Evolutionary conservation across 2,888 invertebrate genomes (phyloP), one percentile per base, ranked within the genome.

Genomic region (Gymnoscelis rufifasciata): DNA sequence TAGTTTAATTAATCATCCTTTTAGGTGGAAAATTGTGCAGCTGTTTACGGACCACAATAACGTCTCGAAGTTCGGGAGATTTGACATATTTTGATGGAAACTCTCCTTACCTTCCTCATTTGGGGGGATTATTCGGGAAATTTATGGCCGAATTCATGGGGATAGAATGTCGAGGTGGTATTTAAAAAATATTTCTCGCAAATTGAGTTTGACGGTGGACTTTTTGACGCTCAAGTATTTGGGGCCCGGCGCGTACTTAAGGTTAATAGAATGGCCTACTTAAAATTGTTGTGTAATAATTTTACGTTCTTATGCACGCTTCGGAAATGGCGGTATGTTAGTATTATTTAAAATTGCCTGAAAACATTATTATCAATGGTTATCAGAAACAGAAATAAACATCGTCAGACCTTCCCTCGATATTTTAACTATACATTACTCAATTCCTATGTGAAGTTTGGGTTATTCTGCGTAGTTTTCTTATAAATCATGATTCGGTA

Each of bases 1-100:
- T 69, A 66, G 68, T 72, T 68, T 82, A 83, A 83, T 84, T 81
- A 83, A 83, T 83, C 81, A 83, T 67, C 67, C 68, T 66, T 51
- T 64, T 69, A 68, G 66, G 71, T 70, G 78, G 81, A 80, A 83
- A 83, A 84, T 77, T 57, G 50, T 51, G 52, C 57, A 57, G 82
- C 79, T 81, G 75, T 66, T 72, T 66, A 58, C 66, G 57, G 64
- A 70, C 74, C 79, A 80, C 74, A 78, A 74, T 71, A 72, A 65
- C 70, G 71, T 74, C 77, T 73, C 66, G 69, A 74, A 75, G 66
- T 74, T 73, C 59, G 8, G 33, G 60, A 67, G 59, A 56, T 54
- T 64, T 63, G 59, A 63, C 70, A 66, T 64, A 66, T 66, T 68
- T 64, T 60, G 62, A 59, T 63, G 61, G 60, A 47, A 51, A 37